Percentiles rank a stretch among this genome's conserved stretches.
phyloP scores from a whole-genome alignment of 2,113 vertebrate genomes.

The Psittacara wagleri region DNA sequence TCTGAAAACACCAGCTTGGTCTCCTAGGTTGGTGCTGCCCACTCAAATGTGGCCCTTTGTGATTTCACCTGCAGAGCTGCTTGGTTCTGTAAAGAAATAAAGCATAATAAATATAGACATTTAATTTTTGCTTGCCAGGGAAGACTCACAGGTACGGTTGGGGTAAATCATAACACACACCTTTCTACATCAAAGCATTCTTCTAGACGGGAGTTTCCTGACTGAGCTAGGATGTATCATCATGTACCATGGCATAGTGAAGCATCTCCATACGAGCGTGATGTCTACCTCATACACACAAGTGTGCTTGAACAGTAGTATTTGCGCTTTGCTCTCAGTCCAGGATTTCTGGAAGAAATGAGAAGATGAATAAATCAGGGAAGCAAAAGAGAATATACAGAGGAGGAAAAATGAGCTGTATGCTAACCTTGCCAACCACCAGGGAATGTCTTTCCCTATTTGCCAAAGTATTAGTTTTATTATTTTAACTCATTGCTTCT shows the following conservation, averaged over 20 bases:
- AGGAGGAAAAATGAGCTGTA: neutral
- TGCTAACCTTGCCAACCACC: neutral
- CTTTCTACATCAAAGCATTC: neutral
- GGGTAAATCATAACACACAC: neutral
- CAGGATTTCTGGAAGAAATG: neutral
- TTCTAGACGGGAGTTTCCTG: neutral
- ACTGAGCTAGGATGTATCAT: neutral
- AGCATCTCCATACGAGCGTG: accelerated
- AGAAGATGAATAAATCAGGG: neutral
- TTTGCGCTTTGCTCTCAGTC: neutral
- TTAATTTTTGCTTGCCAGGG: neutral
- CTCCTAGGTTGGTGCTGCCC: neutral
- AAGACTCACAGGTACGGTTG: neutral
- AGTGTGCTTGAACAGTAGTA: neutral
- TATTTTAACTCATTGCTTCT: neutral
- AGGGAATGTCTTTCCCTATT: neutral
- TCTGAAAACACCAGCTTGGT: neutral
- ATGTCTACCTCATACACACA: neutral
- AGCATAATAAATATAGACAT: neutral
- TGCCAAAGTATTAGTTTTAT: neutral
- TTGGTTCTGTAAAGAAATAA: neutral
- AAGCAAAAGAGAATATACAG: neutral
- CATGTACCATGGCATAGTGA: neutral
- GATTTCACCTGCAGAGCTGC: neutral
- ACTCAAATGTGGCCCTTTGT: neutral